Evolutionary conservation across 2,888 invertebrate species (phyloP).

Genomic region (Calameuta idolon): DNA sequence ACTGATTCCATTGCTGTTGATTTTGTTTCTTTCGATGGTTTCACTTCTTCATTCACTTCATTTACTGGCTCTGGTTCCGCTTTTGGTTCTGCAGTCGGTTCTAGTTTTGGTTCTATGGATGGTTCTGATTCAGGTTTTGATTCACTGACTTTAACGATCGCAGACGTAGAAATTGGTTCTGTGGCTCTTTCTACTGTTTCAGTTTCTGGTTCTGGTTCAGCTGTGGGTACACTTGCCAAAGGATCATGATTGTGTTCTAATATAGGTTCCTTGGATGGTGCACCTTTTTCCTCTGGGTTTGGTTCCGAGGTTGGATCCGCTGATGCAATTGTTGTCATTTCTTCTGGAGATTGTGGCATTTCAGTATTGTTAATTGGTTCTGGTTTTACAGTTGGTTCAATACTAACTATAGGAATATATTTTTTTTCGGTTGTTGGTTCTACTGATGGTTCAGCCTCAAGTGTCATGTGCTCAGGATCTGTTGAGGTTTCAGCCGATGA

Average conservation of each 20-base stretch:
- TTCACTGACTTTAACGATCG: neutral
- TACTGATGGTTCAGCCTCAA: neutral
- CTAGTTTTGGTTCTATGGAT: neutral
- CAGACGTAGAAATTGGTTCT: neutral
- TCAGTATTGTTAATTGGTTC: conserved; percentile 31
- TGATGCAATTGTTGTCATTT: conserved; percentile 20
- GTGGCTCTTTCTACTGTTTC: conserved; percentile 6
- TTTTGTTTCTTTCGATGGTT: conserved; percentile 16
- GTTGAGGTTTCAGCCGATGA: conserved; percentile 29
- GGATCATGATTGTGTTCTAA: neutral
- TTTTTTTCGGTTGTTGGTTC: neutral
- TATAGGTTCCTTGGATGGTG: neutral
- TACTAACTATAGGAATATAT: conserved; percentile 6
- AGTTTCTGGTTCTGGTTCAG: conserved; percentile 9
- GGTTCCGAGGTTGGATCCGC: conserved; percentile 28
- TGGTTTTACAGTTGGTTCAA: conserved; percentile 36
- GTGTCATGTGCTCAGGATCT: conserved; percentile 33
- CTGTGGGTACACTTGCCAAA: conserved; percentile 20
- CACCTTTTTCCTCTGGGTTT: conserved; percentile 23
- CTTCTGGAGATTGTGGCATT: conserved; percentile 13
- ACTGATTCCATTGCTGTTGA: conserved; percentile 32
- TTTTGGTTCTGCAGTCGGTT: conserved; percentile 18
- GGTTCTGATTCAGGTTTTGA: neutral
- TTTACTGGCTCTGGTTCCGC: conserved; percentile 2
- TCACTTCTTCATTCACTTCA: conserved; percentile 9